Base-by-base conservation (phyloP, 2,888 invertebrate species). In the Mimachlamys varia region DNA sequence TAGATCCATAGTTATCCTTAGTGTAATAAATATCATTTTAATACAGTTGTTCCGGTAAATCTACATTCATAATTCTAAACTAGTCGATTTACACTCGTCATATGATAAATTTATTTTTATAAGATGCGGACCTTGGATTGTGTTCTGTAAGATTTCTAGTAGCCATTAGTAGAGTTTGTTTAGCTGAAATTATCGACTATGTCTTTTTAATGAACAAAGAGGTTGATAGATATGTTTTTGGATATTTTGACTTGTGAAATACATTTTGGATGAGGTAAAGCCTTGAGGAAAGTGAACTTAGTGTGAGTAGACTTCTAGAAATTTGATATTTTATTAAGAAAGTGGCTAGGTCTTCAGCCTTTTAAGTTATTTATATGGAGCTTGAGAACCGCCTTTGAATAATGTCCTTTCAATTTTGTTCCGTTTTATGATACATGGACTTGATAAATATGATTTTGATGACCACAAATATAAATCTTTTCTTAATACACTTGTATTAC, bases 401-500 rank as follows among this genome's bases (percentile, higher is more conserved):
- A 76, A 76, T 76, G 76, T 76, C 33, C 76, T 76, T 76, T 76
- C 76, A 76, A 33, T 76, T 76, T 33, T 27, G 33, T 76, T 76
- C 33, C 33, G 76, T 76, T 33, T 76, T 33, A 76, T 33, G 76
- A 76, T 27, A 76, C 76, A 27, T 2, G 76, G 76, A 76, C 76
- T 76, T 76, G 76, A 76, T 76, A 76, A 76, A 76, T 76, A 76
- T 76, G 76, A 76, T 76, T 76, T 76, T 76, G 76, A 76, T 76
- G 76, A 76, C 62, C 7, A n/a, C n/a, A 22, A 62, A 62, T 62
- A 62, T 62, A 62, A 62, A 62, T 62, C n/a, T 62, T 62, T 7
- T 22, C 62, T 62, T n/a, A 62, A 62, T 62, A 19, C 19, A 53
- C 53, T 5, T 53, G 53, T 17, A 53, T 17, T 5, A 53, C 13